phyloP scores from a whole-genome alignment of 2,888 invertebrate species.

The Pimpla rufipes region DNA sequence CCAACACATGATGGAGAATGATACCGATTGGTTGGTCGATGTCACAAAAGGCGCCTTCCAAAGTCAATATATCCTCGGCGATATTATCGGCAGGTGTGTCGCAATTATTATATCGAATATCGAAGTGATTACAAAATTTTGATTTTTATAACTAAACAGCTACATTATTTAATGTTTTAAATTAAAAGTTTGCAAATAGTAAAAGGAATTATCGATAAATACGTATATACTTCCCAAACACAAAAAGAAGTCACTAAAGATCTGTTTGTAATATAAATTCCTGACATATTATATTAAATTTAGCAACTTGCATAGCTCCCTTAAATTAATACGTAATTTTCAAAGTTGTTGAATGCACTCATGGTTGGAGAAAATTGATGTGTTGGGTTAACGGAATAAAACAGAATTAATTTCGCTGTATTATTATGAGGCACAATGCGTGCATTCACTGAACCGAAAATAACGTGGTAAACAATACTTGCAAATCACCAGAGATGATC shows the following conservation, averaged over 20 bases:
- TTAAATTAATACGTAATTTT: background rate
- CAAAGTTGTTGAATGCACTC: background rate
- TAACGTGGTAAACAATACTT: background rate
- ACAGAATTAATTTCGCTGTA: background rate
- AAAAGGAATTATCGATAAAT: background rate
- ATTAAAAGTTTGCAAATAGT: no score
- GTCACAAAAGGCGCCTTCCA: slow-evolving; percentile 74
- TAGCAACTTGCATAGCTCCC: background rate
- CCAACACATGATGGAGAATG: slow-evolving; percentile 65
- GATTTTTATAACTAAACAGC: no score
- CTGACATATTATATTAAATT: background rate
- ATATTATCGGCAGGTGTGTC: slow-evolving; percentile 79
- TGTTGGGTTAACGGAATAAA: no score
- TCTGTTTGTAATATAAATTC: background rate
- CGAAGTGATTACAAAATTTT: background rate
- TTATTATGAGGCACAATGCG: background rate
- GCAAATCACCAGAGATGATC: no score
- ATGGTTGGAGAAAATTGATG: background rate
- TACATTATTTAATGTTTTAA: no score
- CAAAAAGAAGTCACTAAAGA: no score
- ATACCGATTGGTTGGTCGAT: slow-evolving; percentile 67
- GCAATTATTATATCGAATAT: slow-evolving; percentile 19
- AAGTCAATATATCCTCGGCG: slow-evolving; percentile 78
- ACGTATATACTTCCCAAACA: background rate
- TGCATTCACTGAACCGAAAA: slow-evolving; percentile 44